Evolutionary conservation across 2,888 invertebrate species (phyloP), one percentile per base, ranked within the genome.

Genomic region (Malachius bipustulatus): DNA sequence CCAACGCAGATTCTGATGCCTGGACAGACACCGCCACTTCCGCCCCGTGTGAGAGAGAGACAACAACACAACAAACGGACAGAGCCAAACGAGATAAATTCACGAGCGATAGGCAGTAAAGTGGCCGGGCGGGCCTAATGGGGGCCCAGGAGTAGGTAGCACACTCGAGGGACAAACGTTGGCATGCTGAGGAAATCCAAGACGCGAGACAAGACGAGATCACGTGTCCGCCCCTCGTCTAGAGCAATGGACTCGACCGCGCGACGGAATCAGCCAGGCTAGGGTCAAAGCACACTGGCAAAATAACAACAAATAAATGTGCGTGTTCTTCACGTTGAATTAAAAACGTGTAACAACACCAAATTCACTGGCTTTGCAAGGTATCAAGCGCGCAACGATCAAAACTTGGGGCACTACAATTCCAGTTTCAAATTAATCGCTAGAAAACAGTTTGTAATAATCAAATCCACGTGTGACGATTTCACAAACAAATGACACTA

Each of bases 241-340:
- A 43, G 40, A 30, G 26, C 54, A 65, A 65, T 66, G 65, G 65
- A 66, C 64, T 66, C 62, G 56, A 59, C 66, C 64, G 62, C 58
- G 58, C 60, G 69, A 68, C 47, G 43, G 44, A 69, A 67, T 47
- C 46, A 48, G 44, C 43, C 42, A 43, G 48, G 52, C 57, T 56
- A 59, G 67, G 69, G 64, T 71, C 70, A 72, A 71, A 72, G 70
- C 70, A 71, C 69, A 65, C 65, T 66, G 69, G 67, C 73, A 74
- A 75, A 75, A 75, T 74, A 75, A 75, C 70, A 75, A 75, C 75
- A 75, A 73, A n/a, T n/a, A n/a, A n/a, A 72, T 71, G 70, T 71
- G 71, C 71, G 70, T 69, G 70, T 65, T 65, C 65, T 66, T 46
- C 56, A 55, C 57, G 54, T 47, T 49, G 50, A 38, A 33, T 28